Evolutionary conservation across 2,797 vertebrate species (phyloP).

Genomic region (Cyclura pinguis): DNA sequence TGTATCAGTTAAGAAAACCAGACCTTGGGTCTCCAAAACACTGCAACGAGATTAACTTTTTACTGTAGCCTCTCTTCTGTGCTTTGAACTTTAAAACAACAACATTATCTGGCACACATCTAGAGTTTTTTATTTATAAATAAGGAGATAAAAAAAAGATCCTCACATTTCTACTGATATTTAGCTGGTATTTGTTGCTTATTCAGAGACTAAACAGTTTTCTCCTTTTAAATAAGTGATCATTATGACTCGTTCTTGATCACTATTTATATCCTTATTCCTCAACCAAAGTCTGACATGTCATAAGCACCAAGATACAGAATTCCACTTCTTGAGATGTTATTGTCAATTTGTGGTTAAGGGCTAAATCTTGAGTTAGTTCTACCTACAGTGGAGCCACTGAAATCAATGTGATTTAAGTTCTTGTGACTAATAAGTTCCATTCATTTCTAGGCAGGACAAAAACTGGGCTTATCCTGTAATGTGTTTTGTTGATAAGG

Average conservation of each 20-base stretch:
- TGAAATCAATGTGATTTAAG: too few relatives aligned
- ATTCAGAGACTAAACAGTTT: background rate
- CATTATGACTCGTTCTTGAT: too few relatives aligned
- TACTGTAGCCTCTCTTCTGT: background rate
- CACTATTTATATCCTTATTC: background rate
- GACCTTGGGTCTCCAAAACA: conserved; percentile 18
- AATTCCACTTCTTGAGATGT: background rate
- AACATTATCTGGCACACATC: background rate
- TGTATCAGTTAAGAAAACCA: conserved; percentile 51
- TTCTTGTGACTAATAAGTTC: background rate
- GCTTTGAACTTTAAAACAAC: conserved; percentile 3
- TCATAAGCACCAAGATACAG: accelerated
- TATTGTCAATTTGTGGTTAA: background rate
- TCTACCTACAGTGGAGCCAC: background rate
- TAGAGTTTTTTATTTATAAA: background rate
- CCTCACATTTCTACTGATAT: background rate
- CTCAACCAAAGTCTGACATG: background rate
- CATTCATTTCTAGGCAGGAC: background rate
- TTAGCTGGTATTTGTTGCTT: background rate
- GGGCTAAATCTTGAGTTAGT: background rate
- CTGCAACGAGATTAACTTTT: background rate
- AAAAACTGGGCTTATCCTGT: background rate
- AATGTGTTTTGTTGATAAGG: background rate
- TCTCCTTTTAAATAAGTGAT: background rate
- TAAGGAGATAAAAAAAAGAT: background rate